phyloP scores from a whole-genome alignment of 2,888 invertebrate genomes.

The Luperina testacea region DNA sequence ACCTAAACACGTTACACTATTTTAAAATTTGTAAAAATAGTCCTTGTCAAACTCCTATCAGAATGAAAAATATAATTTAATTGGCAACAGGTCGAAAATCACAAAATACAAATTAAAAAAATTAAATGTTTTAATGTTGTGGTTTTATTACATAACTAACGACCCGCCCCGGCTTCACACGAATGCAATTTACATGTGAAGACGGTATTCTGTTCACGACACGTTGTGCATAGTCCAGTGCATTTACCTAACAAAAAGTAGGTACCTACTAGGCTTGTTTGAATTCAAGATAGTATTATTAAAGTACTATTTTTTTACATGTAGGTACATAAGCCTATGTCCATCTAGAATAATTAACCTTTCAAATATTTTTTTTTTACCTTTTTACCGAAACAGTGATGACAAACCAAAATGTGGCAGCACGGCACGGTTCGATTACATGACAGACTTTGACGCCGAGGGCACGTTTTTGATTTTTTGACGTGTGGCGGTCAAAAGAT shows the following conservation, averaged over 20 bases:
- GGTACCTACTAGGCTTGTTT: neutral
- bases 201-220: neutral
- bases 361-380: neutral
- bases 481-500: too few relatives aligned
- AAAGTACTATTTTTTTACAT: neutral
- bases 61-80: neutral
- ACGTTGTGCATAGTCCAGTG: neutral
- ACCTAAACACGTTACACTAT: too few relatives aligned
- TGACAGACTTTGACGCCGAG: too few relatives aligned
- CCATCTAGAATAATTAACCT: neutral
- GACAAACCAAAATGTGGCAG: too few relatives aligned
- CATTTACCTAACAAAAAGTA: neutral
- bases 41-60: neutral
- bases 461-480: too few relatives aligned
- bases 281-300: neutral
- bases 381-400: too few relatives aligned
- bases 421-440: too few relatives aligned
- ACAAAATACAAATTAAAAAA: neutral
- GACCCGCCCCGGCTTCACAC: neutral
- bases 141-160: neutral
- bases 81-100: neutral
- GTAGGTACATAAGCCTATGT: neutral
- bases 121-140: neutral
- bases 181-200: neutral
- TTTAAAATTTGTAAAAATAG: too few relatives aligned